phyloP scores from a whole-genome alignment of 2,797 vertebrate species.

The Sebastes elongatus region DNA sequence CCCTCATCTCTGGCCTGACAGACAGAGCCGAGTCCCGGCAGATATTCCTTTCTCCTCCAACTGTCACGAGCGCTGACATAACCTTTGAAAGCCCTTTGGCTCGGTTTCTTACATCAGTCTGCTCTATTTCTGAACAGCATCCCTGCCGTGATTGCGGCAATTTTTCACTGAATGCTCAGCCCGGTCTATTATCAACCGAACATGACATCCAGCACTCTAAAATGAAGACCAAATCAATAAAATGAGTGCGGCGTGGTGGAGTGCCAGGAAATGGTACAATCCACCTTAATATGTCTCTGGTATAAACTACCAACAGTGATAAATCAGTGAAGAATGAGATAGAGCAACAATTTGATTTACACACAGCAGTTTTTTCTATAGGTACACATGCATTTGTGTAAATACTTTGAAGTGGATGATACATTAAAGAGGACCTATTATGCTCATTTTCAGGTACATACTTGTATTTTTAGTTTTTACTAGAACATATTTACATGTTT shows the following conservation, averaged over 20 bases:
- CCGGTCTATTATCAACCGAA: slow-evolving; percentile 31
- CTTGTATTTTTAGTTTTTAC: too few species aligned
- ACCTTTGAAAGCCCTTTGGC: slow-evolving; percentile 70
- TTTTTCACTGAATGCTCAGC: slow-evolving; percentile 34
- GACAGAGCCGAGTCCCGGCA: slow-evolving; percentile 39
- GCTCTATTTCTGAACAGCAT: slow-evolving; percentile 35
- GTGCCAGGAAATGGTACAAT: slow-evolving; percentile 3
- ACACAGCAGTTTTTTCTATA: not conserved
- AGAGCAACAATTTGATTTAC: not conserved
- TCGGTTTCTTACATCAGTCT: slow-evolving; percentile 35
- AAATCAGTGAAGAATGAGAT: not conserved
- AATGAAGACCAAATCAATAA: slow-evolving; percentile 42
- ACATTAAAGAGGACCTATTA: not conserved
- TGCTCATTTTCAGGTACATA: too few species aligned
- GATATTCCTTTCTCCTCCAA: slow-evolving; percentile 51
- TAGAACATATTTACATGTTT: too few species aligned
- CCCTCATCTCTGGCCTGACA: slow-evolving; percentile 46
- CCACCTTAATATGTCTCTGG: not conserved
- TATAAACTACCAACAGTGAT: slow-evolving; percentile 5
- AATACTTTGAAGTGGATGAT: not conserved
- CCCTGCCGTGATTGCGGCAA: slow-evolving; percentile 33
- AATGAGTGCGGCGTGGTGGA: not conserved
- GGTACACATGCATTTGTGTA: not conserved
- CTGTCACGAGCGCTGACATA: slow-evolving; percentile 64
- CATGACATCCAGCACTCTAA: slow-evolving; percentile 21